Evolutionary conservation across 2,888 invertebrate species (phyloP).

Genomic region (Chloroclysta siterata): DNA sequence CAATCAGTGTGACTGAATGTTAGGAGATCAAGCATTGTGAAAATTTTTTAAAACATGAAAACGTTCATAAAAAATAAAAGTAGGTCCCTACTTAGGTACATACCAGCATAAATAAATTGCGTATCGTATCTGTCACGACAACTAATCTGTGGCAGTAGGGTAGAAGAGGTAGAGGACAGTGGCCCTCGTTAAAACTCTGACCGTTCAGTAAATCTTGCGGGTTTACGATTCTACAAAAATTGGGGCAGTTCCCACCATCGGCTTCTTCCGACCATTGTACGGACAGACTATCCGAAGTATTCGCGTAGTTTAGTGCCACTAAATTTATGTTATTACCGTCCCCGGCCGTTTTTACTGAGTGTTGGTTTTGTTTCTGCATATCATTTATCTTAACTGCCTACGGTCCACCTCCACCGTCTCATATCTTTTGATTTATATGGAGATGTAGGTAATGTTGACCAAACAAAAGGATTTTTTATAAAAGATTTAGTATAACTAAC

Average conservation of each 20-base stretch:
- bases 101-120: neutral
- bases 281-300: slow-evolving; percentile 33
- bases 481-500: no score
- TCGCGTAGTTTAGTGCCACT: slow-evolving; percentile 43
- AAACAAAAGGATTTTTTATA: slow-evolving; percentile 18
- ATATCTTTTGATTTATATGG: slow-evolving; percentile 34
- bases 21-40: no score
- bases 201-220: slow-evolving; percentile 78
- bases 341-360: slow-evolving; percentile 42
- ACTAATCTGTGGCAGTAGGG: slow-evolving; percentile 42
- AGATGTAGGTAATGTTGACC: slow-evolving; percentile 27
- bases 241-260: slow-evolving; percentile 56
- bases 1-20: no score
- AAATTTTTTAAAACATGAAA: no score
- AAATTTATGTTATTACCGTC: slow-evolving; percentile 45
- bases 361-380: slow-evolving; percentile 45
- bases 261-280: slow-evolving; percentile 42
- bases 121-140: slow-evolving; percentile 19
- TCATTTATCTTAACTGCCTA: slow-evolving; percentile 38
- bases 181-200: slow-evolving; percentile 77
- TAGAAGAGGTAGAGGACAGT: slow-evolving; percentile 49
- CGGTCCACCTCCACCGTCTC: slow-evolving; percentile 30
- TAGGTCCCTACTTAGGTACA: no score
- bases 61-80: no score
- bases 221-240: slow-evolving; percentile 80